Base-by-base conservation (phyloP, 2,888 invertebrate genomes). In the Trissolcus japonicus region DNA sequence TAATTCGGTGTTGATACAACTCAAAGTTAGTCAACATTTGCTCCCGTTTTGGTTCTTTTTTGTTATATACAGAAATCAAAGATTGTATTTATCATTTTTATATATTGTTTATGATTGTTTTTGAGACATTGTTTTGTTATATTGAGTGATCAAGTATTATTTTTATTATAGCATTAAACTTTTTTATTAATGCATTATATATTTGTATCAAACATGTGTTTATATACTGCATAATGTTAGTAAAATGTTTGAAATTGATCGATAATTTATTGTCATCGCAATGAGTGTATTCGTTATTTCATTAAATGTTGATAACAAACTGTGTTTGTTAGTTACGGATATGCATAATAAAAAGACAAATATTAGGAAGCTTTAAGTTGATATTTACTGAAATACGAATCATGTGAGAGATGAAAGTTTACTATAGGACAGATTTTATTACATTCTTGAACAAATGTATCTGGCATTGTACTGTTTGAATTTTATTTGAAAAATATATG, bases 311-410 rank as follows among this genome's bases (percentile, higher is more conserved):
- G 46, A 46, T 71, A 43, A 65, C 51, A 71, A 76, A 75, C 76
- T 71, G 65, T 66, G 67, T 77, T 73, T 72, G 60, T 77, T 68
- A 51, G 50, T 67, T 66, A 68, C 29, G 57, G 56, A 68, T 72
- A 65, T 51, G 62, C 61, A 35, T 77, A 68, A 68, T 60, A 63
- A 56, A 74, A 66, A 66, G n/a, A n/a, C n/a, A 57, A 63, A 67
- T 72, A 55, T 43, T 50, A 56, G 56, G 55, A 62, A 71, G 51
- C 62, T 71, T 57, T 62, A 60, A 40, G 65, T 65, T 71, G 53
- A 57, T 63, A 57, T 57, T 61, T 50, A 43, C 11, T 19, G 17
- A 6, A 19, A 17, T 51, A 51, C 11, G 25, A 13, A 35, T 13
- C 35, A 35, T n/a, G n/a, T 21, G 4, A 6, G n/a, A n/a, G n/a